These are phyloP conservation scores for Phrynocephalus guinanensis DNA, from an alignment of 2,797 vertebrate genomes.

Conservation along the genomic window DNA sequence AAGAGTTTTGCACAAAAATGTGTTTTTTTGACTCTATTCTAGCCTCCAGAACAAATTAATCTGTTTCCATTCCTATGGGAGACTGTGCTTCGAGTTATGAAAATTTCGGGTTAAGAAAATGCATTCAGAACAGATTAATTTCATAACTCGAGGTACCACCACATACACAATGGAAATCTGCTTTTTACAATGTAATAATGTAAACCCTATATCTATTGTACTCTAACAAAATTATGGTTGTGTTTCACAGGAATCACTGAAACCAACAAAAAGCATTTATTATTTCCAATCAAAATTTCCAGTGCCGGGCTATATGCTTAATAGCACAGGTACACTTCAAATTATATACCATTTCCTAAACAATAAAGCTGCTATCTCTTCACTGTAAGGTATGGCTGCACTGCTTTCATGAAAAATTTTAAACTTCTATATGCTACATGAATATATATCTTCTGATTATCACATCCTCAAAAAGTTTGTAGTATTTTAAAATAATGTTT, in stretches of 20 bases:
- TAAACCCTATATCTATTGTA: background rate
- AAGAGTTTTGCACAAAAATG: too few relatives aligned
- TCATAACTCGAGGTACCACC: too few relatives aligned
- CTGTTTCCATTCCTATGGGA: too few relatives aligned
- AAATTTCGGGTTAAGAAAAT: too few relatives aligned
- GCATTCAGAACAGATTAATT: too few relatives aligned
- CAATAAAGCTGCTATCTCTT: background rate
- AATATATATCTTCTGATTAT: background rate
- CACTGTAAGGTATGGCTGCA: background rate
- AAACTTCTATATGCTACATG: background rate
- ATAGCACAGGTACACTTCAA: too few relatives aligned
- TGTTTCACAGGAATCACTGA: too few relatives aligned
- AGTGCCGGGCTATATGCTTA: background rate
- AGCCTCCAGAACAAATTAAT: too few relatives aligned
- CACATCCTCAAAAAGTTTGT: background rate
- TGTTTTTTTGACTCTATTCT: too few relatives aligned
- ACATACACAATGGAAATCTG: background rate
- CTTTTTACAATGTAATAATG: background rate
- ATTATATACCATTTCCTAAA: background rate
- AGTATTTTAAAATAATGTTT: background rate
- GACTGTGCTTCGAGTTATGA: too few relatives aligned
- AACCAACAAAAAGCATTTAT: too few relatives aligned
- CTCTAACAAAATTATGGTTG: background rate
- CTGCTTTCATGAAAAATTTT: background rate
- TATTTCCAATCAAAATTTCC: too few relatives aligned